phyloP scores from a whole-genome alignment of 2,888 invertebrate genomes.

The Thera obeliscata region DNA sequence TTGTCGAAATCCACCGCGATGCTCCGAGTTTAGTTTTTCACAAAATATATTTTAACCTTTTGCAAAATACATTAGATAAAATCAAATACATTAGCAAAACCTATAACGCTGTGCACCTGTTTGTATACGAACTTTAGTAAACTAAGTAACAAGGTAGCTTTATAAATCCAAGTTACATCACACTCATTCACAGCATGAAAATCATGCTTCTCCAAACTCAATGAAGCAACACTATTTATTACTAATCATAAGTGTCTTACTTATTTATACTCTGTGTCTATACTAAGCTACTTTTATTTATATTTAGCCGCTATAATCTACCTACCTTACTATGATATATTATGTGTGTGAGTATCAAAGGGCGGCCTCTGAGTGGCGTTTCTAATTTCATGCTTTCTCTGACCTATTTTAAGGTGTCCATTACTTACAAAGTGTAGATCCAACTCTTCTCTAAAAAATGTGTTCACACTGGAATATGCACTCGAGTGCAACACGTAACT shows the following conservation, averaged over 20 bases:
- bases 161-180: neutral
- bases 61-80: too few relatives aligned
- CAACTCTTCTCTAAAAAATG: constrained; percentile 10
- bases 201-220: neutral
- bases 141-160: neutral
- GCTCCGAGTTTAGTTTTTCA: too few relatives aligned
- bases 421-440: constrained; percentile 53
- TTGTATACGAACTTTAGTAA: neutral
- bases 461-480: too few relatives aligned
- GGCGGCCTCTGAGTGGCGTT: constrained; percentile 48
- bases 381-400: constrained; percentile 68
- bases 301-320: neutral
- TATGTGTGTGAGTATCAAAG: constrained; percentile 45
- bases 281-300: neutral
- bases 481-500: too few relatives aligned
- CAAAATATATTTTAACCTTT: too few relatives aligned
- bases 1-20: too few relatives aligned
- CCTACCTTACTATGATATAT: neutral
- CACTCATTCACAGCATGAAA: neutral
- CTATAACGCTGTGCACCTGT: too few relatives aligned
- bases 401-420: constrained; percentile 68
- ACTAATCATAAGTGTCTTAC: neutral
- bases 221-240: neutral
- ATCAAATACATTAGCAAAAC: too few relatives aligned
- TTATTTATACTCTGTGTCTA: too few relatives aligned